phyloP scores from a whole-genome alignment of 2,888 invertebrate genomes.

The Pachliopta kotzebuea region DNA sequence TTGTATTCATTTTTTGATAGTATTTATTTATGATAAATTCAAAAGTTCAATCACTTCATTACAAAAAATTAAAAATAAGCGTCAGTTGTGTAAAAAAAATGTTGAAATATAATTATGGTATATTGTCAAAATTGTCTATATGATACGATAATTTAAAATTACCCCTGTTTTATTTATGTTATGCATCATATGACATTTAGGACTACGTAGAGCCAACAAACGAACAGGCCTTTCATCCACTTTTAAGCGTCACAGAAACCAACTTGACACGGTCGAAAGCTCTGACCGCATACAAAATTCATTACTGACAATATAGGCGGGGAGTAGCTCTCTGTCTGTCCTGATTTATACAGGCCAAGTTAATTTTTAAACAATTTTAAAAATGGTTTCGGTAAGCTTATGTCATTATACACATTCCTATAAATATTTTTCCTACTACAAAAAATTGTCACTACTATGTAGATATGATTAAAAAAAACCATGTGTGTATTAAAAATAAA shows the following conservation, averaged over 20 bases:
- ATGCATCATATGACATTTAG: background rate
- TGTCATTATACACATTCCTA: background rate
- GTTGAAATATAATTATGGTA: background rate
- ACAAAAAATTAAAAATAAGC: too few relatives aligned
- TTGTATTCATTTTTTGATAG: background rate
- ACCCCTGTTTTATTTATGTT: too few relatives aligned
- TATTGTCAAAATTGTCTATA: background rate
- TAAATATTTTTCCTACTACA: too few relatives aligned
- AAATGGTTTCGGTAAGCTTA: constrained; percentile 8
- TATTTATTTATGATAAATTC: too few relatives aligned
- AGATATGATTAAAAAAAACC: too few relatives aligned
- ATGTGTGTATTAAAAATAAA: too few relatives aligned
- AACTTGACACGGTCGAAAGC: constrained; percentile 16
- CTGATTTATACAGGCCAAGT: constrained; percentile 7
- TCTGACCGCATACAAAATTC: constrained; percentile 18
- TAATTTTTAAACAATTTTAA: constrained; percentile 20
- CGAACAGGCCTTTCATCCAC: background rate
- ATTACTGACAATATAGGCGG: constrained; percentile 13
- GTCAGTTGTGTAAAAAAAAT: background rate
- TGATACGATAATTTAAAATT: too few relatives aligned
- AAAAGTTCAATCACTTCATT: too few relatives aligned
- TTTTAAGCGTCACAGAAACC: constrained; percentile 8
- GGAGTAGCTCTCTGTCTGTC: constrained; percentile 3
- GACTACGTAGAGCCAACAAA: background rate
- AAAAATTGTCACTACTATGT: too few relatives aligned